Percentiles rank a stretch among this genome's conserved stretches.
Conservation (phyloP, 2,888 invertebrate species). For the Latrodectus hesperus region DNA sequence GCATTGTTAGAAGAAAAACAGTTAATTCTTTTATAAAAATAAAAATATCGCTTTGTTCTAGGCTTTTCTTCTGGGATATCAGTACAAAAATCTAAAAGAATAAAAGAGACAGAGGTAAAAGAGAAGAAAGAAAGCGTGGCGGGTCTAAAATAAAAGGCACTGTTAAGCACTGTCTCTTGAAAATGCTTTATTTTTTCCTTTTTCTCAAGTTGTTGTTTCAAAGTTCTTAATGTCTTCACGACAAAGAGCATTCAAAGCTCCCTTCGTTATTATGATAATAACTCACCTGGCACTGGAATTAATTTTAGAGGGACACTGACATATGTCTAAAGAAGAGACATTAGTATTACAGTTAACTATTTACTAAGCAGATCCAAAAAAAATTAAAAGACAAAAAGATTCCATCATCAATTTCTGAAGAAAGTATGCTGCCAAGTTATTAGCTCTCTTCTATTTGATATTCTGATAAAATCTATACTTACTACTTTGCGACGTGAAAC, state of each 20-base stretch:
- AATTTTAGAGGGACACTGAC: not conserved
- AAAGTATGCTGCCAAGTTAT: too few relatives aligned
- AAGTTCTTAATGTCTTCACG: slow-evolving; percentile 22
- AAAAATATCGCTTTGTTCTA: slow-evolving; percentile 3
- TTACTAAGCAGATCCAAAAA: too few relatives aligned
- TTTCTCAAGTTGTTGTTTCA: slow-evolving; percentile 30
- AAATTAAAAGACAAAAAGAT: too few relatives aligned
- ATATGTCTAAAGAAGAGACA: not conserved
- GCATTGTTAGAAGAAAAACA: slow-evolving; percentile 6
- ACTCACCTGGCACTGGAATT: not conserved
- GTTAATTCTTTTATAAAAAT: slow-evolving; percentile 12
- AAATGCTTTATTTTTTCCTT: slow-evolving; percentile 5
- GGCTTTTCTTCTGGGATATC: slow-evolving; percentile 3
- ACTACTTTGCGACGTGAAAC: too few relatives aligned
- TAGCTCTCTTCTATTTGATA: too few relatives aligned
- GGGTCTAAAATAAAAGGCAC: slow-evolving; percentile 7
- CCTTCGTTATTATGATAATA: slow-evolving; percentile 21
- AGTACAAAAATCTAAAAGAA: slow-evolving; percentile 22
- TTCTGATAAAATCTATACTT: too few relatives aligned
- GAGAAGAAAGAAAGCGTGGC: not conserved
- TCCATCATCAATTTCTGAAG: too few relatives aligned
- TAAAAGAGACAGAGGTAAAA: not conserved
- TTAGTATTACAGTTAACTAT: too few relatives aligned
- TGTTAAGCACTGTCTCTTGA: slow-evolving; percentile 24
- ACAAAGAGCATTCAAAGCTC: slow-evolving; percentile 27